phyloP scores from a whole-genome alignment of 2,113 vertebrate genomes.

The Mastomys natalensis region DNA sequence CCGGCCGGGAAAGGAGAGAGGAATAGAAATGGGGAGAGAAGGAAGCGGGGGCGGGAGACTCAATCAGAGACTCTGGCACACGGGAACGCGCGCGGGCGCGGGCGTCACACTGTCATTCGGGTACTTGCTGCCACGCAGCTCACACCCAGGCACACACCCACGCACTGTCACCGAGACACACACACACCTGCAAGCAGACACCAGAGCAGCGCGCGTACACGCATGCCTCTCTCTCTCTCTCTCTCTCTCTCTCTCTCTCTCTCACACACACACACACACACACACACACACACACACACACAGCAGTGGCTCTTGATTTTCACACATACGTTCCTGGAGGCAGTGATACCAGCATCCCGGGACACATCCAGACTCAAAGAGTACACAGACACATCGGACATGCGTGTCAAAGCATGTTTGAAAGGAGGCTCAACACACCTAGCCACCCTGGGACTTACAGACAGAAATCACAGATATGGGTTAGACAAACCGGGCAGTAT shows the following conservation, averaged over 20 bases:
- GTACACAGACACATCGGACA: not conserved
- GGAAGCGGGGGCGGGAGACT: slow-evolving; percentile 61
- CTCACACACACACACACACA: slow-evolving; percentile 71
- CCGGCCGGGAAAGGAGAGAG: slow-evolving; percentile 77
- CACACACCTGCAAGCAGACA: slow-evolving; percentile 72
- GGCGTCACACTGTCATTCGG: slow-evolving; percentile 73
- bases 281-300: slow-evolving; percentile 65
- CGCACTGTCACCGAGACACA: slow-evolving; percentile 75
- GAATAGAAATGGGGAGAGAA: slow-evolving; percentile 79
- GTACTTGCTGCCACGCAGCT: slow-evolving; percentile 48
- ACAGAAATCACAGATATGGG: not conserved
- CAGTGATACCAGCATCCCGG: not conserved
- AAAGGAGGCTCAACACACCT: slow-evolving; percentile 14
- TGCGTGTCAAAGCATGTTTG: not conserved
- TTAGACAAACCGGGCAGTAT: not conserved
- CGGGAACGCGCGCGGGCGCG: not conserved
- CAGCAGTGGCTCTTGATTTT: slow-evolving; percentile 31
- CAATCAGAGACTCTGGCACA: not conserved
- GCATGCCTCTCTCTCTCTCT: not conserved
- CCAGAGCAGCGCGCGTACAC: slow-evolving; percentile 21
- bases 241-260: not conserved
- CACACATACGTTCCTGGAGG: slow-evolving; percentile 26
- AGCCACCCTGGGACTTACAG: not conserved
- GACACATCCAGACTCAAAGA: not conserved
- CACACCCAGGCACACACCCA: slow-evolving; percentile 81